phyloP scores from a whole-genome alignment of 2,797 vertebrate species.

The Saguinus oedipus region DNA sequence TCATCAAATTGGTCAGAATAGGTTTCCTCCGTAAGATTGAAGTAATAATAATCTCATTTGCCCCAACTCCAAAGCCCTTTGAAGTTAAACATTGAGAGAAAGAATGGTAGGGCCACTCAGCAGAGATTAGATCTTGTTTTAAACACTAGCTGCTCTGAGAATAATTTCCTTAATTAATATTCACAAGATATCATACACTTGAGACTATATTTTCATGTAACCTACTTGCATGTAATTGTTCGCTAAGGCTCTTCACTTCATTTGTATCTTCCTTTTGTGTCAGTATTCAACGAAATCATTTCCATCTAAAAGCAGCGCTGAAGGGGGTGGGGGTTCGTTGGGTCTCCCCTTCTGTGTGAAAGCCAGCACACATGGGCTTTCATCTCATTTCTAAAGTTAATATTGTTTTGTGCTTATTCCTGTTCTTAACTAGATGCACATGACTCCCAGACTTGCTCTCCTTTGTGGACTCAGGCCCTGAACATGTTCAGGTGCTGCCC shows the following conservation, averaged over 20 bases:
- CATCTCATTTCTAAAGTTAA: slow-evolving; percentile 73
- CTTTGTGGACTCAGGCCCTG: neutral
- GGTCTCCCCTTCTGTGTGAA: slow-evolving; percentile 65
- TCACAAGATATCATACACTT: slow-evolving; percentile 77
- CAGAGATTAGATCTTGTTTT: slow-evolving; percentile 81
- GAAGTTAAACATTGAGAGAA: slow-evolving; percentile 76
- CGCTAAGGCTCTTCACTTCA: slow-evolving; percentile 37
- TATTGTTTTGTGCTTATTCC: slow-evolving; percentile 60
- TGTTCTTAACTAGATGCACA: slow-evolving; percentile 40
- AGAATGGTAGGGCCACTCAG: slow-evolving; percentile 75
- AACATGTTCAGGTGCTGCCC: neutral
- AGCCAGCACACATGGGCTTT: slow-evolving; percentile 63
- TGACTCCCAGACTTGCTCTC: slow-evolving; percentile 31
- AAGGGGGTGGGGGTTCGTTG: neutral
- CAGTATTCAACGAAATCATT: slow-evolving; percentile 69
- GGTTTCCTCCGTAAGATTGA: slow-evolving; percentile 68
- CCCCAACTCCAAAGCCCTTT: slow-evolving; percentile 75
- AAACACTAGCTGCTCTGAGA: slow-evolving; percentile 80
- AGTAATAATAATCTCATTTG: slow-evolving; percentile 77
- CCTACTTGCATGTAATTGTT: slow-evolving; percentile 81
- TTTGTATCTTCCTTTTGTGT: slow-evolving; percentile 71
- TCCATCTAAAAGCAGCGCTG: slow-evolving; percentile 77
- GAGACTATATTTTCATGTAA: slow-evolving; percentile 78
- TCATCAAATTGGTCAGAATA: slow-evolving; percentile 39
- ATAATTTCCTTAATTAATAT: slow-evolving; percentile 83